Evolutionary conservation across 1,140 invertebrate genomes (phyloP), one percentile per base, ranked within the genome.

Genomic region (Parasteatoda tepidariorum): DNA sequence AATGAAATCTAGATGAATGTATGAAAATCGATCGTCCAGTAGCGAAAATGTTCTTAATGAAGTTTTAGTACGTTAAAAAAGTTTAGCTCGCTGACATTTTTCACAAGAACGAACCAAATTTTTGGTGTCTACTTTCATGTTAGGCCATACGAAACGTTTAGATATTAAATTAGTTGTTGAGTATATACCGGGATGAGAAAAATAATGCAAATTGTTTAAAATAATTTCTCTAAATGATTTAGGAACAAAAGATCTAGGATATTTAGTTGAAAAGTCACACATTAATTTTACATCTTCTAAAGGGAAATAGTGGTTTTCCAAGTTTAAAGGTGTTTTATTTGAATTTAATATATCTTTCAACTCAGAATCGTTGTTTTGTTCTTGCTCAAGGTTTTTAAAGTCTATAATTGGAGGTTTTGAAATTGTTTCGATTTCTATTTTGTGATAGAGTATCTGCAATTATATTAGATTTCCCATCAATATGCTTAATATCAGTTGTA

Each of bases 1-100:
- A 18, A 91, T 86, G 2, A 92, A 86, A 86, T 92, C 91, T 0
- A 91, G 84, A 84, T 92, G 89, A 0, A 91, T 85, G 66, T 30
- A 15, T 11, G 54, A 15, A 18, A 73, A 73, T 24, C 70, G 1
- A 22, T 15, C 28, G 59, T 34, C 54, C 3, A 54, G 28, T 22
- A 54, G 1, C 3, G 28, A 22, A 57, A 59, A 59, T 57, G 28
- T 38, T 11, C 15, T 7, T 18, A 59, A n/a, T 22, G 15, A 30
- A 18, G 54, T 11, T 38, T 73, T 57, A 3, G 48, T 73, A 24
- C 57, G 70, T 11, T 34, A 18, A 31, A 11, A 7, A 22, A 73
- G 11, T 15, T 71, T 71, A 28, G 24, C 26, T 24, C 13, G 13
- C 22, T 73, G 70, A 28, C 70, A 73, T 31, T 55, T 59, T 0